Evolutionary conservation across 2,888 invertebrate species (phyloP).

Genomic region (Amiota minor): DNA sequence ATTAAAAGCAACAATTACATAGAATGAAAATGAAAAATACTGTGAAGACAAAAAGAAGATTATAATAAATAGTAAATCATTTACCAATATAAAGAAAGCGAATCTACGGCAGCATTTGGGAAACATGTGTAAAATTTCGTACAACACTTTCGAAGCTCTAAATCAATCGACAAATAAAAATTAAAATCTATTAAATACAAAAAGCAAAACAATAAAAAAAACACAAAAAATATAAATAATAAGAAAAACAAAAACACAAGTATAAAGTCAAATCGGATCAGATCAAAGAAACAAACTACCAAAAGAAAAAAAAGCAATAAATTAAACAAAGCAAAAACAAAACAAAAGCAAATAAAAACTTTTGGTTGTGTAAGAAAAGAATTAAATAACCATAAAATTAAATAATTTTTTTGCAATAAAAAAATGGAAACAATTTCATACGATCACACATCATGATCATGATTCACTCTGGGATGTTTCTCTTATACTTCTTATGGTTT

Average conservation of each 20-base stretch:
- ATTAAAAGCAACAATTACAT: not conserved
- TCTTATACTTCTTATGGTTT: too few relatives aligned
- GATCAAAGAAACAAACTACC: too few relatives aligned
- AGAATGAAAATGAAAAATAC: not conserved
- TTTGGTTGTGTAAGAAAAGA: too few relatives aligned
- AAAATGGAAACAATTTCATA: too few relatives aligned
- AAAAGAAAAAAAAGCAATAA: not conserved
- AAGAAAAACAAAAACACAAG: not conserved
- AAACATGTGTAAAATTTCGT: conserved; percentile 57
- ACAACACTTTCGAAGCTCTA: conserved; percentile 51
- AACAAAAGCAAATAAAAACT: not conserved
- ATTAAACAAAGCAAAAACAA: not conserved
- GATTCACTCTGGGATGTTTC: too few relatives aligned
- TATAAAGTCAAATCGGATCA: not conserved
- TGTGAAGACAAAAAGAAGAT: not conserved
- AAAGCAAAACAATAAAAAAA: not conserved
- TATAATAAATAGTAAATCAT: too few relatives aligned
- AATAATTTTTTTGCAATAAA: too few relatives aligned
- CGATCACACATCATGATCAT: too few relatives aligned
- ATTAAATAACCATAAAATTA: too few relatives aligned
- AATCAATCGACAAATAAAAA: conserved; percentile 56
- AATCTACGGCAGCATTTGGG: not conserved
- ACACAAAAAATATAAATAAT: not conserved
- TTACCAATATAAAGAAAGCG: not conserved
- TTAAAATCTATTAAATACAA: conserved; percentile 47